Base-by-base conservation (phyloP, 2,797 vertebrate genomes). In the Pipistrellus pipistrellus region DNA sequence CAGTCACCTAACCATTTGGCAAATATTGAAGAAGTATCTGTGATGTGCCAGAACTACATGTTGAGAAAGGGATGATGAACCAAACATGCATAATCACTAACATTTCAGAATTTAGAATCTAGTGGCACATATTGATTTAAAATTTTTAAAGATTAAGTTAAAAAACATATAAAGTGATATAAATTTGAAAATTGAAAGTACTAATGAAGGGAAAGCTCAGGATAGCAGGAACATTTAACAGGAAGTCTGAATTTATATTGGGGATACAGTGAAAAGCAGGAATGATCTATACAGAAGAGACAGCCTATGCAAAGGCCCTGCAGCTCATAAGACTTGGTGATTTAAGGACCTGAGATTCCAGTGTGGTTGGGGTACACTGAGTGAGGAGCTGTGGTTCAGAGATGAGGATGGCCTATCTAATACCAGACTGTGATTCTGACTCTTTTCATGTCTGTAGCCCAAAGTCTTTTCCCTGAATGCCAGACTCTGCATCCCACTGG, bases 91-190 rank as follows among this genome's bases (percentile, higher is more conserved):
- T 14, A 32, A 91, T 15, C 27, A 17, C 25, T 30, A 25, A 82
- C 59, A 62, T 53, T 73, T 84, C 82, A 80, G 51, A 94, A 73
- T 48, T 82, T 69, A 88, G 68, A 77, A 46, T 86, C 78, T 80
- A 81, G 13, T 55, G n/a, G n/a, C 18, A n/a, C 38, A 66, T n/a
- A 44, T 12, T 8, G 44, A 23, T 73, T 85, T 83, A 41, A 76
- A 69, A 51, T 57, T 7, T 73, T 18, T 7, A 11, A 14, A 18
- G 77, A 80, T 30, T 64, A 68, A 88, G 48, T 72, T 41, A 83
- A 88, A 91, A 68, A 30, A 20, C 41, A 69, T 38, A 68, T 25
- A n/a, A 88, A 87, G 20, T 25, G 48, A 95, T 38, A 66, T 38
- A 81, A 75, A 53, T 21, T 27, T 82, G 41, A 95, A 44, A 88